Evolutionary conservation across 2,113 vertebrate genomes (phyloP), one percentile per base, ranked within the genome.

Genomic region (Heterotilapia buettikoferi): DNA sequence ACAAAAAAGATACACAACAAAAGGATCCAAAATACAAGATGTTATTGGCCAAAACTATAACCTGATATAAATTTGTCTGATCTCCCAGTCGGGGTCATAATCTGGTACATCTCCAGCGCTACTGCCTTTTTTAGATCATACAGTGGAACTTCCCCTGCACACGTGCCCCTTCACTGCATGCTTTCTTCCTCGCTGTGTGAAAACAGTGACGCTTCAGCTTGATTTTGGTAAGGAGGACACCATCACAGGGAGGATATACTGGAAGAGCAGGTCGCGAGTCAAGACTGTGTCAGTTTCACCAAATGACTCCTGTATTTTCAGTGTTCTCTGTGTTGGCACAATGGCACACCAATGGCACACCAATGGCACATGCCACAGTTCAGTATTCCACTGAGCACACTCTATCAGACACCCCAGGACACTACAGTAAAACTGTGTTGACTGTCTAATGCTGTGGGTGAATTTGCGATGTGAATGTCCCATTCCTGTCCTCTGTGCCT

Each of bases 131-230:
- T 29, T 73, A 47, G 9, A 11, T 29, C 21, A 47, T 2, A 18
- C n/a, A 43, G 12, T 43, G 3, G n/a, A 71, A 14, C 66, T 26
- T 73, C 68, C 3, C 0, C 8, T 29, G 24, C 9, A 18, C 4
- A 47, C 14, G 1, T 76, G 24, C 6, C 1, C 24, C 24, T 76
- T 47, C 24, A 29, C 26, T 50, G 16, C 24, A 19, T 11, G 24
- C 9, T 19, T 76, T 76, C 16, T 0, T 24, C 71, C 6, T 47
- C 1, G 4, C 4, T 76, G 71, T 19, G 43, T 50, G 24, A 47
- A 50, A 19, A 50, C 24, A 19, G 9, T 11, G 71, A 47, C 9
- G 0, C 16, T 50, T 76, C 9, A 50, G 18, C 24, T 50, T 50
- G 43, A 76, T 76, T 47, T 76, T 47, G 43, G 4, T 29, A 43